Evolutionary conservation across 2,888 invertebrate species (phyloP).

Genomic region (Acanthosoma haemorrhoidale): DNA sequence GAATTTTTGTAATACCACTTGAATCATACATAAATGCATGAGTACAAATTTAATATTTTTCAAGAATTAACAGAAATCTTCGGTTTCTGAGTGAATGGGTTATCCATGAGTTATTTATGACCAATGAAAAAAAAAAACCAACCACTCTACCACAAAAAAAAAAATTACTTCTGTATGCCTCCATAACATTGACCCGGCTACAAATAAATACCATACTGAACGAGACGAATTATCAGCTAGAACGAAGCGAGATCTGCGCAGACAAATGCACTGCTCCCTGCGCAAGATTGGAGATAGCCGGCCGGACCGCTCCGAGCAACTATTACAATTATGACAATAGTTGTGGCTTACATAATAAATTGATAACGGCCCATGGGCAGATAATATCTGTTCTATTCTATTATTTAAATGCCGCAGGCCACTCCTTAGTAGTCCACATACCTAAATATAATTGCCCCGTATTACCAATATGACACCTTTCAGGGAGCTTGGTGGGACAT

Average conservation of each 20-base stretch:
- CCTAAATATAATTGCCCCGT: not conserved
- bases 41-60: no score
- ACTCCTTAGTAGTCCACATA: not conserved
- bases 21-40: no score
- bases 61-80: no score
- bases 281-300: not conserved
- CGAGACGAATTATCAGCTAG: not conserved
- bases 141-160: no score
- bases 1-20: no score
- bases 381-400: not conserved
- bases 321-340: slow-evolving; percentile 13
- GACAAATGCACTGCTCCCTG: slow-evolving; percentile 2
- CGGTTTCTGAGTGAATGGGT: no score
- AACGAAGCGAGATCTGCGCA: not conserved
- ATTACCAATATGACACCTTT: slow-evolving; percentile 9
- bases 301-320: not conserved
- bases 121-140: not conserved
- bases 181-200: no score
- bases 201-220: not conserved
- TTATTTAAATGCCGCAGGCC: slow-evolving; percentile 13
- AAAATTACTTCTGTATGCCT: no score
- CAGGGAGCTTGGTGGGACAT: not conserved
- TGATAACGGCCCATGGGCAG: slow-evolving; percentile 17
- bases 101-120: no score
- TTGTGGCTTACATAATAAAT: slow-evolving; percentile 9